Base-by-base conservation (phyloP, 1,140 invertebrate species). In the Galendromus occidentalis region DNA sequence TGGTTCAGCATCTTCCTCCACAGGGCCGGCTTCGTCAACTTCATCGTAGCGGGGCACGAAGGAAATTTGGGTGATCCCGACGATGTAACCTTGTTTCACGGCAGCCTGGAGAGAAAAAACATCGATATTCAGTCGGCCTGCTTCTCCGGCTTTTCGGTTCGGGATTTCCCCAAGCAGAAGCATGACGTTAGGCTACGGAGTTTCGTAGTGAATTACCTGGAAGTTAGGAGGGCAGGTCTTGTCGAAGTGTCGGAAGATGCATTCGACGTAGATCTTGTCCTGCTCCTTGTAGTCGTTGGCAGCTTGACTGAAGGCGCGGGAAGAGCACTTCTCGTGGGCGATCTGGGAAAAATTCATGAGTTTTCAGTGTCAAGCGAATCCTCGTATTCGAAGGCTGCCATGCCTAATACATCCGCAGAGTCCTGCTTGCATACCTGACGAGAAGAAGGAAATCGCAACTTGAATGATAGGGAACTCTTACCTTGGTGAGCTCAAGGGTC, bases 31-130 rank as follows among this genome's bases (percentile, higher is more conserved):
- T 9, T 29, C 22, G 2, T 59, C 51, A 59, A 59, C 51, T 5
- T 59, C 51, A 25, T 59, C 51, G 51, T 59, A 59, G 25, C 51
- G 51, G 12, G 51, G 51, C 20, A 59, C 51, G 22, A 59, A 59
- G 5, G 51, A 59, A 33, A 59, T 59, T 9, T 59, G 51, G 22
- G 51, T 59, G 22, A 59, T 59, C 14, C 51, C 51, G 9, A 59
- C 51, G 22, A 59, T 59, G 51, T 59, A 59, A 25, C 51, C 51
- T 33, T 59, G 51, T 33, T 59, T 59, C 33, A 59, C 51, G 33
- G 51, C 51, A 4, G 51, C 51, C 51, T 59, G 9, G 2, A 22
- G 33, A 20, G 25, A 9, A 25, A 39, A 39, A 39, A 39, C 4
- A 39, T 39, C 33, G 12, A 44, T 44, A 12, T 44, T 14, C n/a